Base-by-base conservation (phyloP, 2,888 invertebrate genomes). In the Candidula unifasciata region DNA sequence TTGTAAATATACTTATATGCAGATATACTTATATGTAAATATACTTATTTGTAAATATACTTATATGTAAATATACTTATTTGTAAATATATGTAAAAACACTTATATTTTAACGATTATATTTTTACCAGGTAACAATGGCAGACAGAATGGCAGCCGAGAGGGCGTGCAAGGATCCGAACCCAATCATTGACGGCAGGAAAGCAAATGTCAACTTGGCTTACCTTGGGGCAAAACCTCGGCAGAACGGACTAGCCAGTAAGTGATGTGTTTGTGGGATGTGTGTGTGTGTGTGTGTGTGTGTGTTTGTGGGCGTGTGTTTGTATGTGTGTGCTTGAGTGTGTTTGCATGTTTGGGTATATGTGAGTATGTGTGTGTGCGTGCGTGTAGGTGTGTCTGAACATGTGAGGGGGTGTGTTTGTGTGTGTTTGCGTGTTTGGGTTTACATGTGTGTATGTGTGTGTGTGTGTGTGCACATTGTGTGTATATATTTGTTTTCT, bases 151-250 rank as follows among this genome's bases (percentile, higher is more conserved):
- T 96, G 84, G 97, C 98, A 77, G 99, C 99, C 80, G 98, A 98
- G 94, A 95, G 98, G 92, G 99, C 99, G 78, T 98, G 98, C 94
- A 98, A 98, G 94, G 99, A 99, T 93, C 98, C 98, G 83, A 99
- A 99, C 94, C 99, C 99, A 82, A 98, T 99, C 94, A 99, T 99
- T 92, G 99, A 99, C 93, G 99, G 99, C 82, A 95, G 99, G 93
- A 99, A 99, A 95, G 98, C 99, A 87, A 99, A 99, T 95, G 99
- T 99, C 80, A 99, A 99, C 95, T 95, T 99, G 91, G 99, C 99
- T 89, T 98, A 98, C 93, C 95, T 99, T 90, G 99, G 99, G 92
- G 99, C 99, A 88, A 99, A 99, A 94, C 98, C 98, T 79, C 88
- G 92, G 86, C 91, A 91, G 86, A 92, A 88, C 37, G 86, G 86